Conservation (phyloP, 2,797 vertebrate genomes). For the Cossypha heuglini region DNA sequence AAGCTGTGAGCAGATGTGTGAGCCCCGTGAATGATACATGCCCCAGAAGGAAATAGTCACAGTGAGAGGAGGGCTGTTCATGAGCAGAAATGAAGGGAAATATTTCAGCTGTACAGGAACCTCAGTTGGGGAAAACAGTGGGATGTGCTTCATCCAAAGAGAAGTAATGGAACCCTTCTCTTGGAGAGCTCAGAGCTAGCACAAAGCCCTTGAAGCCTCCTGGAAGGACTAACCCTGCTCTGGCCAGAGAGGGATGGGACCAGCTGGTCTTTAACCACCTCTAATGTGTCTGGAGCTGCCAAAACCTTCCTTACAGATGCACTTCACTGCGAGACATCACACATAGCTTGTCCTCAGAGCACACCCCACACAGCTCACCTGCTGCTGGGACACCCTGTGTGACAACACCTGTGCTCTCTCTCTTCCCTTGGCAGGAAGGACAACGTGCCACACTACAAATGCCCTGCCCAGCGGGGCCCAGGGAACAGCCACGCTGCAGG, state of each 20-base stretch:
- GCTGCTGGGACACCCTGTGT: neutral
- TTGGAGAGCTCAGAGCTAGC: neutral
- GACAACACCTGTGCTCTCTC: conserved; percentile 37
- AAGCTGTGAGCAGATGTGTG: neutral
- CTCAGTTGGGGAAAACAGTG: neutral
- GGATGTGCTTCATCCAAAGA: neutral
- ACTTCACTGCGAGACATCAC: neutral
- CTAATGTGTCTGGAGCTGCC: neutral
- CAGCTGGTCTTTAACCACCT: conserved; percentile 24
- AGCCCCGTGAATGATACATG: fast-evolving
- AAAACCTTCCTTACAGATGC: conserved; percentile 6
- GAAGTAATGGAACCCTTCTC: neutral
- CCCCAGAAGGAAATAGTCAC: neutral
- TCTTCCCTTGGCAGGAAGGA: conserved; percentile 75
- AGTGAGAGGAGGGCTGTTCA: neutral
- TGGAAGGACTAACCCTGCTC: conserved; percentile 24
- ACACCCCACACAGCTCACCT: fast-evolving
- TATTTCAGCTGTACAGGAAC: fast-evolving
- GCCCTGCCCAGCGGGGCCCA: conserved; percentile 27
- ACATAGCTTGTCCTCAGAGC: neutral
- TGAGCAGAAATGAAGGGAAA: neutral
- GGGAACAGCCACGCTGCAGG: conserved; percentile 40
- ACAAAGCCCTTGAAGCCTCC: conserved; percentile 10
- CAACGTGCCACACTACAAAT: conserved; percentile 52
- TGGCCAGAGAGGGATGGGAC: neutral